Evolutionary conservation across 2,888 invertebrate genomes (phyloP).

Genomic region (Dynastes maya): DNA sequence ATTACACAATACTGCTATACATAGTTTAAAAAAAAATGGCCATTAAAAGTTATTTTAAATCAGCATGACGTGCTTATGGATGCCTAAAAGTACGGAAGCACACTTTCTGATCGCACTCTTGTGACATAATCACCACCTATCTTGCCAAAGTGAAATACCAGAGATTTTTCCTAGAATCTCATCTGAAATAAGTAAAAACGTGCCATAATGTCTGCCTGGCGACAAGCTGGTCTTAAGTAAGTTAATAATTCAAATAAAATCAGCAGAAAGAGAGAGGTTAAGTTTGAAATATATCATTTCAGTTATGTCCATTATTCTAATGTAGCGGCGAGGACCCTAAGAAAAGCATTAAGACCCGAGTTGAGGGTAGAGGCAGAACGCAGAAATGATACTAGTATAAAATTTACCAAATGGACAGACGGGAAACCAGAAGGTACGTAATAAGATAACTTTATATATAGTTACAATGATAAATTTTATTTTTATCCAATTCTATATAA

Average conservation of each 20-base stretch:
- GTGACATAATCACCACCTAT: conserved; percentile 45
- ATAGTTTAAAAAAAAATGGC: too few relatives aligned
- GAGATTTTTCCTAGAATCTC: conserved; percentile 26
- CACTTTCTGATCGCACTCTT: conserved; percentile 42
- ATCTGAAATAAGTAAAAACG: conserved; percentile 50
- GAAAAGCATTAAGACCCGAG: conserved; percentile 86
- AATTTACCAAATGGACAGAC: conserved; percentile 90
- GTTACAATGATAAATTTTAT: background rate
- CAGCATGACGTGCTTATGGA: too few relatives aligned
- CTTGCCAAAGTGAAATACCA: conserved; percentile 31
- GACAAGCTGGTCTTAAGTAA: conserved; percentile 89
- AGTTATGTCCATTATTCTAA: conserved; percentile 98
- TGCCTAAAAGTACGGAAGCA: too few relatives aligned
- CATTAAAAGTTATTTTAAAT: too few relatives aligned
- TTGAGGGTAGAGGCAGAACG: conserved; percentile 82
- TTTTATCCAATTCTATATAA: background rate
- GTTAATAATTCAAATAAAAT: conserved; percentile 62
- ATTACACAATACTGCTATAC: too few relatives aligned
- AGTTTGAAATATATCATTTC: conserved; percentile 56
- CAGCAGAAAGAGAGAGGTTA: background rate
- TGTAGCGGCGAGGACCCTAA: conserved; percentile 89
- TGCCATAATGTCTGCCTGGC: conserved; percentile 85
- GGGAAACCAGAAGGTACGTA: conserved; percentile 90
- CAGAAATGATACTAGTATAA: conserved; percentile 83
- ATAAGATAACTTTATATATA: conserved; percentile 1